Evolutionary conservation across 2,797 vertebrate species (phyloP).

Genomic region (Sebastes hopkinsi): DNA sequence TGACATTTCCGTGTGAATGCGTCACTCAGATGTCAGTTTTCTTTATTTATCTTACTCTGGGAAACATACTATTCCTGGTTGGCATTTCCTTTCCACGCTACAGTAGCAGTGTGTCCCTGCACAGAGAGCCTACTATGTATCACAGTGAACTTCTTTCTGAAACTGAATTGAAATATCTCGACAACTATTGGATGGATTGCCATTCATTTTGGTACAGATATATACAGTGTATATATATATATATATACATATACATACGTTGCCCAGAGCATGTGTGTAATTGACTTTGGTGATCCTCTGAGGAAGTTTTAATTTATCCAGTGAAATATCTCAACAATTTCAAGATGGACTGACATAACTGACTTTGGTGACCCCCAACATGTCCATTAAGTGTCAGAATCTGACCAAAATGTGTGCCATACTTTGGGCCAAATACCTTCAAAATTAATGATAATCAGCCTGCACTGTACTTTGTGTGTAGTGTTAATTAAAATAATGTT

Average conservation of each 20-base stretch:
- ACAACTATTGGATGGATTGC: background rate
- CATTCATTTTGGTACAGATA: background rate
- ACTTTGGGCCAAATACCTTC: background rate
- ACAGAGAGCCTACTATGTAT: background rate
- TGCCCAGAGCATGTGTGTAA: background rate
- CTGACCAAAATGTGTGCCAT: background rate
- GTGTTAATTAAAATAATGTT: background rate
- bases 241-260: background rate
- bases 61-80: constrained; percentile 44
- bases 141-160: background rate
- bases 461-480: background rate
- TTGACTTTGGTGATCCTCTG: background rate
- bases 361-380: background rate
- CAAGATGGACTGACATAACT: background rate
- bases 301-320: background rate
- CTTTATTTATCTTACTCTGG: constrained; percentile 30
- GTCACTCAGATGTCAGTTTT: constrained; percentile 58
- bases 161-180: background rate
- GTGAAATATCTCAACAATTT: background rate
- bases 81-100: constrained; percentile 35
- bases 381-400: background rate
- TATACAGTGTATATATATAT: too few species aligned
- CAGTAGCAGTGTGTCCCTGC: constrained; percentile 3
- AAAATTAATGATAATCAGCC: background rate
- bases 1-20: constrained; percentile 71